Evolutionary conservation across 1,140 invertebrate genomes (phyloP).

Genomic region (Manduca sexta): DNA sequence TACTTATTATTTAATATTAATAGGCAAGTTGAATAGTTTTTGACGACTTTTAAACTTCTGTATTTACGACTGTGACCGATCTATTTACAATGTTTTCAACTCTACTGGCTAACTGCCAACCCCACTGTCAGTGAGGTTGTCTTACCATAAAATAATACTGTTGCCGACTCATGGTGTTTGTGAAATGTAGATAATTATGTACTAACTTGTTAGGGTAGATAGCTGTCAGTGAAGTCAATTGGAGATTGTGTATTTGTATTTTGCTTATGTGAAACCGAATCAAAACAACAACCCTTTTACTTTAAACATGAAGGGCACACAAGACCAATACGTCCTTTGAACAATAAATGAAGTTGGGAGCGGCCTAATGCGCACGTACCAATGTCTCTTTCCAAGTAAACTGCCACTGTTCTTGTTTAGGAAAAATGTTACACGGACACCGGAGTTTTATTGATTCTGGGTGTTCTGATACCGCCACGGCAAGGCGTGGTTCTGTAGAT

Average conservation of each 20-base stretch:
- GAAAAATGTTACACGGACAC: slow-evolving; percentile 50
- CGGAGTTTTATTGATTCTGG: slow-evolving; percentile 67
- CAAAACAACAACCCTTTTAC: slow-evolving; percentile 11
- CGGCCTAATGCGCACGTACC: slow-evolving; percentile 51
- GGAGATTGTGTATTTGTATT: slow-evolving; percentile 42
- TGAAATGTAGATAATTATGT: slow-evolving; percentile 48
- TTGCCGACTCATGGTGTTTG: slow-evolving; percentile 39
- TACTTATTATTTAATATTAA: slow-evolving; percentile 21
- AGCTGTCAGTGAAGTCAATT: slow-evolving; percentile 55
- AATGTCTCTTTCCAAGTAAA: slow-evolving; percentile 50
- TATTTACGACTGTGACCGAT: slow-evolving; percentile 19
- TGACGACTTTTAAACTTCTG: slow-evolving; percentile 34
- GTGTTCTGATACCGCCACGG: slow-evolving; percentile 44
- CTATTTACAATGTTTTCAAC: slow-evolving; percentile 30
- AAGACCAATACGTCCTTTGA: slow-evolving; percentile 59
- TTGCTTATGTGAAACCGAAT: slow-evolving; percentile 25
- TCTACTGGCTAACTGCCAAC: slow-evolving; percentile 26
- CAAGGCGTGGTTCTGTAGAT: slow-evolving; percentile 53
- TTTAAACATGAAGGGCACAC: slow-evolving; percentile 34
- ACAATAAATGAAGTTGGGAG: slow-evolving; percentile 50
- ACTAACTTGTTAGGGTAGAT: slow-evolving; percentile 52
- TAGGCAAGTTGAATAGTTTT: slow-evolving; percentile 36
- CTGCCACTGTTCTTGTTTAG: slow-evolving; percentile 63
- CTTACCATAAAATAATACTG: slow-evolving; percentile 9
- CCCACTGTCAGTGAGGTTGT: slow-evolving; percentile 24